Percentiles rank a stretch among this genome's conserved stretches.
phyloP scores from a whole-genome alignment of 2,888 invertebrate genomes.

The Aelia acuminata region DNA sequence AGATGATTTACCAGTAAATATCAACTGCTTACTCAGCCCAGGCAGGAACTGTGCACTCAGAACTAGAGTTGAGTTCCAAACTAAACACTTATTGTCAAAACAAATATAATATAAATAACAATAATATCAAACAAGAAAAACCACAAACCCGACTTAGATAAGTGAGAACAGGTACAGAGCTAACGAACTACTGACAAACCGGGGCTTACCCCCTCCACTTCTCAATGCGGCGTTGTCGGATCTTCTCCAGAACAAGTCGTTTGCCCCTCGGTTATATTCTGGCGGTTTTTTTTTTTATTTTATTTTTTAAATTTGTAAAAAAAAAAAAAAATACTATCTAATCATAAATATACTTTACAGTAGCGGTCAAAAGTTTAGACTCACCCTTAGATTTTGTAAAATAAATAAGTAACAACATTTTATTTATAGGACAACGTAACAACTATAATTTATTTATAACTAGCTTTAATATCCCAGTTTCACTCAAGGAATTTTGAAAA shows the following conservation, averaged over 20 bases:
- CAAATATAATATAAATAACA: background rate
- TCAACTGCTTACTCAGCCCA: background rate
- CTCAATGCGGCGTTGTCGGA: constrained; percentile 9
- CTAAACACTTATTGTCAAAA: background rate
- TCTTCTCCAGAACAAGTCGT: background rate
- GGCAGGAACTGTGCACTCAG: background rate
- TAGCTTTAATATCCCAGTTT: too few species aligned
- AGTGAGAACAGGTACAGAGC: constrained; percentile 10
- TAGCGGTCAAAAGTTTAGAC: too few species aligned
- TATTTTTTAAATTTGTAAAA: too few species aligned
- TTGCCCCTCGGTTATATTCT: background rate
- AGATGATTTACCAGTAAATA: background rate
- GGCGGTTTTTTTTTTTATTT: background rate
- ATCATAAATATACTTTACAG: too few species aligned
- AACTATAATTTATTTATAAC: too few species aligned
- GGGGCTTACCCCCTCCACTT: constrained; percentile 42
- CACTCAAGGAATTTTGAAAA: too few species aligned
- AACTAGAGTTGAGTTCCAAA: too few species aligned
- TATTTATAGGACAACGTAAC: too few species aligned
- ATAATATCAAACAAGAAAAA: constrained; percentile 3
- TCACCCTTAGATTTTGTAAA: too few species aligned
- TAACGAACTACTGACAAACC: constrained; percentile 42
- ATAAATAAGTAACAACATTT: too few species aligned
- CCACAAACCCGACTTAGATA: constrained; percentile 3
- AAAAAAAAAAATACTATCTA: too few species aligned